Evolutionary conservation across 2,888 invertebrate genomes (phyloP), one percentile per base, ranked within the genome.

Genomic region (Sepiola atlantica): DNA sequence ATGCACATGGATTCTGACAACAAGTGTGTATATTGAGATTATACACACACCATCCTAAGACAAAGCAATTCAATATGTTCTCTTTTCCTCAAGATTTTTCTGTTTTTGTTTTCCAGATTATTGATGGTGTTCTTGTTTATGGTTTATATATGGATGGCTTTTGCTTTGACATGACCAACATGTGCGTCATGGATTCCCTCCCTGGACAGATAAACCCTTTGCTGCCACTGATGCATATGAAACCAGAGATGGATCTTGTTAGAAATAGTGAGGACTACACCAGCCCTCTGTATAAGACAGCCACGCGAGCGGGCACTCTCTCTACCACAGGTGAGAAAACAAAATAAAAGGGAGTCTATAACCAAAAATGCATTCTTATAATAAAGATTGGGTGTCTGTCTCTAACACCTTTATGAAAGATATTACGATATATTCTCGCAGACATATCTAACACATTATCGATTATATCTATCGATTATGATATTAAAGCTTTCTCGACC

Each of bases 121-220:
- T 96, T 32, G 97, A 97, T 95, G 97, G 97, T 57, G 97, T 97
- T 21, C 95, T 97, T 32, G 97, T 97, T 1, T 97, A 97, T 95
- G 97, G 97, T 18, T 95, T 97, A 93, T 97, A 96, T 95, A 97
- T 97, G 96, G 97, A 97, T 95, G 97, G 97, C 21, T 97, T 96
- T 95, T 95, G 97, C 16, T 97, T 97, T 97, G 96, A 97, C 94
- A 96, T 96, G 95, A 96, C 97, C 14, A 95, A 94, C 2, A 96
- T 96, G 96, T 94, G 95, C n/a, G 95, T 97, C 35, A 96, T 96
- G 12, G 97, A 97, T 95, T 96, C 97, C 2, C 95, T 97, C 96
- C 95, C 96, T 98, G 98, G 98, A 94, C 98, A 98, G 97, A 98
- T 98, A 98, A 98, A 98, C 97, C 98, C 98, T 4, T 97, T 98